These are phyloP conservation scores for Philotrypesis tridentata DNA, from an alignment of 1,140 invertebrate species.

Conservation along the genomic window DNA sequence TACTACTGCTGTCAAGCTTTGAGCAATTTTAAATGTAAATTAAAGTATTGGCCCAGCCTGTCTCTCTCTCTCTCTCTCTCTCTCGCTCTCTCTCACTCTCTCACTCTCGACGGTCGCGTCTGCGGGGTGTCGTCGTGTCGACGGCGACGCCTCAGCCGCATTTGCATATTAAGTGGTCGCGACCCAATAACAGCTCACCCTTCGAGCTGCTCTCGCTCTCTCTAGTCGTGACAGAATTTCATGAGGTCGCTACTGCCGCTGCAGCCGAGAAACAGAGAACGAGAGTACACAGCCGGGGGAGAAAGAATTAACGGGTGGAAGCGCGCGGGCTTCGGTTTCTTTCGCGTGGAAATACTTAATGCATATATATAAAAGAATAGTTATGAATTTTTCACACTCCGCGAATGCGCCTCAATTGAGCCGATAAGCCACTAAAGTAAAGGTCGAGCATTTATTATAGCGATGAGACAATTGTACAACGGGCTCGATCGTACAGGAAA, in stretches of 20 bases:
- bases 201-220: constrained; percentile 17
- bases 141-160: constrained; percentile 60
- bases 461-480: neutral
- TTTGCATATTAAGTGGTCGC: constrained; percentile 73
- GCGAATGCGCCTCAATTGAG: neutral
- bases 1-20: constrained; percentile 64
- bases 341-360: too few relatives aligned
- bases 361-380: neutral
- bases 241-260: constrained; percentile 18
- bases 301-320: constrained; percentile 14
- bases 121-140: constrained; percentile 36
- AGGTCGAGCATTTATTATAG: neutral
- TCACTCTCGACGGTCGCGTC: constrained; percentile 51
- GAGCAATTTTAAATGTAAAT: constrained; percentile 74
- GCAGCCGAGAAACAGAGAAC: neutral
- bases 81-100: constrained; percentile 48
- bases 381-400: neutral
- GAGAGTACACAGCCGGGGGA: neutral
- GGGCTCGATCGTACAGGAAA: neutral
- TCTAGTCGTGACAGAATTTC: constrained; percentile 46
- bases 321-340: neutral
- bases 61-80: constrained; percentile 46
- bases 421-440: neutral
- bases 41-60: constrained; percentile 69
- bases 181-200: constrained; percentile 68